phyloP scores from a whole-genome alignment of 2,888 invertebrate genomes.

The Apamea sordens region DNA sequence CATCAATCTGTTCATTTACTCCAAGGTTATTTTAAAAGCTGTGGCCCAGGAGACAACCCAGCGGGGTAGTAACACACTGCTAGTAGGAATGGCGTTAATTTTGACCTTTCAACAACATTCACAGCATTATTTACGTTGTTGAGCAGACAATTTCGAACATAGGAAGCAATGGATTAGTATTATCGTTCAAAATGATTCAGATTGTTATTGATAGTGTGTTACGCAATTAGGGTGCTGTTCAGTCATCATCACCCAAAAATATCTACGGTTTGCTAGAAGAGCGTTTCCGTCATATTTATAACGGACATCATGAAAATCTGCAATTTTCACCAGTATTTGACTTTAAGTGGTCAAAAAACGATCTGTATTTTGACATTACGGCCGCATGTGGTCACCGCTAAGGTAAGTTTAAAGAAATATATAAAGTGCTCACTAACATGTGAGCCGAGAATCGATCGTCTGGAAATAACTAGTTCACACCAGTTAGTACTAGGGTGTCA shows the following conservation, averaged over 20 bases:
- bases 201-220: no score
- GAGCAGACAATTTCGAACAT: no score
- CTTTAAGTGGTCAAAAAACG: not conserved
- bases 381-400: not conserved
- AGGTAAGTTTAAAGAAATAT: not conserved
- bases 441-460: conserved; percentile 17
- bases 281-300: not conserved
- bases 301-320: not conserved
- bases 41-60: not conserved
- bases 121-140: no score
- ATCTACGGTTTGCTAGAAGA: not conserved
- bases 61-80: not conserved
- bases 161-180: no score
- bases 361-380: not conserved
- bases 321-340: not conserved
- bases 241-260: not conserved
- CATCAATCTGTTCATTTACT: not conserved
- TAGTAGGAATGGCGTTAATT: no score
- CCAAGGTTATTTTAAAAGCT: not conserved
- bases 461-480: conserved; percentile 30
- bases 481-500: conserved; percentile 15
- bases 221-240: no score
- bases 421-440: conserved; percentile 9
- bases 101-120: no score
- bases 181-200: no score